These are phyloP conservation scores for Phymanthus crucifer DNA, from an alignment of 92 coral and sea anemone species.

Conservation along the genomic window DNA sequence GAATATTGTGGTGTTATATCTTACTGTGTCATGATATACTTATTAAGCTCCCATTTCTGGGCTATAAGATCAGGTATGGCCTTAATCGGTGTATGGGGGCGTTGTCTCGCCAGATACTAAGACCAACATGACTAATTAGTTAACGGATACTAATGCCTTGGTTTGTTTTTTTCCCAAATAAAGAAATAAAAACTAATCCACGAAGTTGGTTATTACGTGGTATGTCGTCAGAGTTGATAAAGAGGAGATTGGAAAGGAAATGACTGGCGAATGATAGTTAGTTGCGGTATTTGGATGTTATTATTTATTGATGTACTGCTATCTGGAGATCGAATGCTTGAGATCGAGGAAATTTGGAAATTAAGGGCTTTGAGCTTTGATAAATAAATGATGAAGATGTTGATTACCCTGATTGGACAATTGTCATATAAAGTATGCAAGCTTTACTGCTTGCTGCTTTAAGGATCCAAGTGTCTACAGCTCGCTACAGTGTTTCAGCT, in stretches of 20 bases:
- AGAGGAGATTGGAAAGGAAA: not conserved
- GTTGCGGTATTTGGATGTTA: not conserved
- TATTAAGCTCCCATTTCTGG: not conserved
- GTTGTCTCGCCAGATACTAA: not conserved
- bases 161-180: no score
- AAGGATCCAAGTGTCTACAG: not conserved
- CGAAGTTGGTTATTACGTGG: not conserved
- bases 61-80: not conserved
- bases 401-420: not conserved
- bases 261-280: not conserved
- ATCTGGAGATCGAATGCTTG: not conserved
- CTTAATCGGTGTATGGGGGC: not conserved
- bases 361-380: not conserved
- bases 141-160: no score
- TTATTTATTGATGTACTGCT: not conserved
- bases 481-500: not conserved
- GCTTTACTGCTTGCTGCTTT: not conserved
- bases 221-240: not conserved
- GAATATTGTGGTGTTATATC: not conserved
- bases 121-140: not conserved
- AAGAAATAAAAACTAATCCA: not conserved
- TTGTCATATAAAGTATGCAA: not conserved
- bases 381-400: not conserved
- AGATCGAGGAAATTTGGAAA: not conserved
- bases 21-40: not conserved